Conservation (phyloP, 2,797 vertebrate species). For the Ctenopoma kingsleyae region DNA sequence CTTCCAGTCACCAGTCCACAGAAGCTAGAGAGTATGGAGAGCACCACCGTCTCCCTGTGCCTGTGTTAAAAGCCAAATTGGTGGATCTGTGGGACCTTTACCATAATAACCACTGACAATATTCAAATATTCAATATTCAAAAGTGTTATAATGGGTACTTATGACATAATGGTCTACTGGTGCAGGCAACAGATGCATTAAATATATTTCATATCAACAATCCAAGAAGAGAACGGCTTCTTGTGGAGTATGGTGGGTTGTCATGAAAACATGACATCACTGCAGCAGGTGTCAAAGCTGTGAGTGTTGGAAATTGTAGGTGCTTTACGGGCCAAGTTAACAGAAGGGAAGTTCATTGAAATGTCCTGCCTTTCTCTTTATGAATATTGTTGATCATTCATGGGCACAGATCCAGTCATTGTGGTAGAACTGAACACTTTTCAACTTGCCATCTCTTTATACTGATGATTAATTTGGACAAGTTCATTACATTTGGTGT, state of each 20-base stretch:
- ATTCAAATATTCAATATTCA: not conserved
- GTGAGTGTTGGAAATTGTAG: conserved; percentile 69
- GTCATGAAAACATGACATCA: conserved; percentile 66
- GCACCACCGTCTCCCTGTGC: not conserved
- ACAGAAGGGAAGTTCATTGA: conserved; percentile 69
- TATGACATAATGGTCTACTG: not conserved
- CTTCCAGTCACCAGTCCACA: conserved; percentile 9
- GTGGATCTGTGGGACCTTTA: not conserved
- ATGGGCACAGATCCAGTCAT: conserved; percentile 38
- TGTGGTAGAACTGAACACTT: conserved; percentile 3
- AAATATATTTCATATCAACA: conserved; percentile 25
- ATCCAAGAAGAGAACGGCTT: conserved; percentile 10
- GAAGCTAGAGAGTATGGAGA: conserved; percentile 1
- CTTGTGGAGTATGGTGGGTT: conserved; percentile 42
- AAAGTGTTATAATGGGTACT: conserved; percentile 14
- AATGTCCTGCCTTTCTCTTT: conserved; percentile 47
- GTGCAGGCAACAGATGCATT: not conserved
- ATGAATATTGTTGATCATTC: conserved; percentile 64
- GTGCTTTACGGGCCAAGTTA: conserved; percentile 65
- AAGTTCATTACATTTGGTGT: conserved; percentile 11
- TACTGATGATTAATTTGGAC: conserved; percentile 2
- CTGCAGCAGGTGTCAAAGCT: conserved; percentile 76
- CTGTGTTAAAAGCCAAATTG: conserved; percentile 34
- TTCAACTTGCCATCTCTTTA: conserved; percentile 8
- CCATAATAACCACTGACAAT: conserved; percentile 23